These are phyloP conservation scores for Leptinotarsa rubiginosa DNA, from an alignment of 2,888 invertebrate genomes.

Conservation along the genomic window DNA sequence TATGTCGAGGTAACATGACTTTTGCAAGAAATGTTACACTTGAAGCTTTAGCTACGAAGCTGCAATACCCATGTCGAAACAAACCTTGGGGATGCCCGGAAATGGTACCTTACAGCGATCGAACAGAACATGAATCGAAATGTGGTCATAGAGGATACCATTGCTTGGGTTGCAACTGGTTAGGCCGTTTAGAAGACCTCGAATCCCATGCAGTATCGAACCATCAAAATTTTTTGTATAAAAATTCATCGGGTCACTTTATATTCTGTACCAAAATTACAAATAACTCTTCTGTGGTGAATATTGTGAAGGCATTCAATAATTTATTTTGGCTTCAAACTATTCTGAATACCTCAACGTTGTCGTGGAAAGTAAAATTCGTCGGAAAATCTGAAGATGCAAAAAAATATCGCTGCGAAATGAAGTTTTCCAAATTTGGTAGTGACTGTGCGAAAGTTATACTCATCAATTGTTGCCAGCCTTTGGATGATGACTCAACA, in stretches of 20 bases:
- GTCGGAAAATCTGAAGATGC: constrained; percentile 3
- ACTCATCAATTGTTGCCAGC: not conserved
- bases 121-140: not conserved
- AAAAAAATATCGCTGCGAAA: not conserved
- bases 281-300: not conserved
- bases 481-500: not conserved
- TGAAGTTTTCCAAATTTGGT: not conserved
- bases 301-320: not conserved
- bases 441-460: not conserved
- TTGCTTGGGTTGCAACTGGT: not conserved
- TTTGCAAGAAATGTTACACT: not conserved
- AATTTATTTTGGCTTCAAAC: not conserved
- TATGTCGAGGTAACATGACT: not conserved
- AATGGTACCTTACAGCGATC: not conserved
- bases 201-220: not conserved
- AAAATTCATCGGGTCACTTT: not conserved
- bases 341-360: not conserved
- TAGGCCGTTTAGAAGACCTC: not conserved
- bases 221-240: not conserved
- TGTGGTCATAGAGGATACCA: not conserved
- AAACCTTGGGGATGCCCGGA: not conserved
- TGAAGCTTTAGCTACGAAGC: not conserved
- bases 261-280: not conserved
- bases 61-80: not conserved
- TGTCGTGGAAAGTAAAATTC: not conserved